A percentile compares a stretch with the other conserved stretches of the same genome.
Evolutionary conservation across 2,888 invertebrate genomes (phyloP).

Genomic region (Rotaria macrura): DNA sequence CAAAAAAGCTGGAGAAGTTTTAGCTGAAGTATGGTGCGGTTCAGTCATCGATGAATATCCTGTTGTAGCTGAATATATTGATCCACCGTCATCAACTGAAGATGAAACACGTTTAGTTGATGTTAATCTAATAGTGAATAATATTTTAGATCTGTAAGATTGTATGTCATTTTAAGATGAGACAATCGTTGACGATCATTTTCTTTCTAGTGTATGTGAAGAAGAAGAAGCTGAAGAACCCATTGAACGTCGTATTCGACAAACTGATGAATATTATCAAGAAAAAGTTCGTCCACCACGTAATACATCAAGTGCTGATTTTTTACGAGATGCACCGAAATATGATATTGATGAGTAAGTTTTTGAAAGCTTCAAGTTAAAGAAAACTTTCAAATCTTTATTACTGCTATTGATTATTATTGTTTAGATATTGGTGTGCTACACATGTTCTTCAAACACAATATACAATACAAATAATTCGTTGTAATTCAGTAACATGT

Average conservation of each 20-base stretch:
- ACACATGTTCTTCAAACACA: slow-evolving; percentile 22
- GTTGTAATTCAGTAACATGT: background rate
- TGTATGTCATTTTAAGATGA: background rate
- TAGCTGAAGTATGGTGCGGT: slow-evolving; percentile 43
- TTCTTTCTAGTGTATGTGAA: background rate
- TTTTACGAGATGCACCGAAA: background rate
- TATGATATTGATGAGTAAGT: slow-evolving; percentile 16
- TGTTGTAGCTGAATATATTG: slow-evolving; percentile 32
- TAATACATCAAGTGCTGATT: background rate
- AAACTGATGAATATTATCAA: background rate
- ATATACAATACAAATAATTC: slow-evolving; percentile 4
- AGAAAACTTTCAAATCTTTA: no score
- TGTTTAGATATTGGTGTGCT: background rate
- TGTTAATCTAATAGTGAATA: background rate
- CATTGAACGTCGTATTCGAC: background rate
- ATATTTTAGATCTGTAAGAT: background rate
- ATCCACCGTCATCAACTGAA: background rate
- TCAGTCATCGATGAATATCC: slow-evolving; percentile 38
- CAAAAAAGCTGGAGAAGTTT: slow-evolving; percentile 35
- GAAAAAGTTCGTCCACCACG: background rate
- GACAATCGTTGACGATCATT: background rate
- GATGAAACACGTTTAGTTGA: background rate
- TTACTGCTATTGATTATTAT: background rate
- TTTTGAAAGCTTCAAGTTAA: no score
- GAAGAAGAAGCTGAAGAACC: background rate